These are phyloP conservation scores for Acanthisitta chloris DNA, from an alignment of 2,113 vertebrate species.

Conservation along the genomic window DNA sequence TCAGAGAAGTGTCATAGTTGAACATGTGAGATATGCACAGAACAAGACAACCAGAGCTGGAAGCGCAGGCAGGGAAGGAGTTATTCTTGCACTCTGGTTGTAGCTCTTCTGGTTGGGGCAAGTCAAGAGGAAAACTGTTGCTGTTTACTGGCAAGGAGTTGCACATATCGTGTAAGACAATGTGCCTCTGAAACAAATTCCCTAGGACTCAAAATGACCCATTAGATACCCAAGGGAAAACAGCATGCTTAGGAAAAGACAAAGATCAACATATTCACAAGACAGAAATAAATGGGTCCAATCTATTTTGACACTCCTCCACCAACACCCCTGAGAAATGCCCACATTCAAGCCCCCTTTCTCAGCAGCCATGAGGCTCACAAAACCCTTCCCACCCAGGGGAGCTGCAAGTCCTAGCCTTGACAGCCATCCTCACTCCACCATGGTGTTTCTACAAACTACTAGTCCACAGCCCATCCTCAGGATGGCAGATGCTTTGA, in stretches of 20 bases:
- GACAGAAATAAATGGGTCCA: neutral
- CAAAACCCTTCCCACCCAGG: neutral
- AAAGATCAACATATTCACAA: neutral
- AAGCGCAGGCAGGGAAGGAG: neutral
- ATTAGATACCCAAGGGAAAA: neutral
- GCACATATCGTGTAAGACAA: neutral
- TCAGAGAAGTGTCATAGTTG: neutral
- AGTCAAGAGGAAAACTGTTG: neutral
- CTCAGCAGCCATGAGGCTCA: neutral
- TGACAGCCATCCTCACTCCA: neutral
- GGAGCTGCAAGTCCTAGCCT: neutral
- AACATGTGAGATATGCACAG: neutral
- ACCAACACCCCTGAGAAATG: neutral
- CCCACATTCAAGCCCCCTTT: neutral
- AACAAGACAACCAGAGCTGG: neutral
- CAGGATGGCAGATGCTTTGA: neutral
- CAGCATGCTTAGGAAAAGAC: neutral
- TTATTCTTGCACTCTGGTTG: neutral
- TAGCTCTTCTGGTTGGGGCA: neutral
- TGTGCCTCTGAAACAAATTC: neutral
- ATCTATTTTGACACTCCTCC: neutral
- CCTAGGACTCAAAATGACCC: neutral
- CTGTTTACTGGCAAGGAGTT: neutral
- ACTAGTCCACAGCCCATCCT: accelerated
- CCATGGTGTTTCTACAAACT: neutral